Evolutionary conservation across 2,113 vertebrate genomes (phyloP).

Genomic region (Recurvirostra avosetta): DNA sequence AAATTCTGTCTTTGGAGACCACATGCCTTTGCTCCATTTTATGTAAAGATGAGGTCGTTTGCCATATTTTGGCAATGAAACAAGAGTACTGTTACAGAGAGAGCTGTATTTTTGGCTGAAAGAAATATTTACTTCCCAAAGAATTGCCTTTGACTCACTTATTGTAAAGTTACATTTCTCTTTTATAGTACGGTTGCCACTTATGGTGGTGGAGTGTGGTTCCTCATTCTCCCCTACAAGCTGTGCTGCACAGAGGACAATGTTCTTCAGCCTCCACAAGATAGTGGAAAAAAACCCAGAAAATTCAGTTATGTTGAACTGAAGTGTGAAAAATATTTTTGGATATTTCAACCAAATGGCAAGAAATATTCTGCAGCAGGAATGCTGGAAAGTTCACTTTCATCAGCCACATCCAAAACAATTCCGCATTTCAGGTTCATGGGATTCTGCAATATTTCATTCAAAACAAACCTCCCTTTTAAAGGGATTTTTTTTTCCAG

Average conservation of each 20-base stretch:
- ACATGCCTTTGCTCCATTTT: not conserved
- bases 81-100: not conserved
- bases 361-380: not conserved
- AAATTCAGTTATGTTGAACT: not conserved
- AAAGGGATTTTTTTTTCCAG: not conserved
- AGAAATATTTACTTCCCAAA: not conserved
- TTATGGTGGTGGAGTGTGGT: not conserved
- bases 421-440: not conserved
- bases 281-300: accelerated
- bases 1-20: not conserved
- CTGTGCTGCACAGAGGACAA: not conserved
- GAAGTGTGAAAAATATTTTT: not conserved
- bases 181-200: not conserved
- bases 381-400: not conserved
- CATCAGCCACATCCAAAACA: not conserved
- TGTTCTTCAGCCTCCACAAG: not conserved
- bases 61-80: not conserved
- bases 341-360: not conserved
- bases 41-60: not conserved
- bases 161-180: not conserved
- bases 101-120: not conserved
- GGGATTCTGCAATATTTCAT: not conserved
- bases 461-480: not conserved
- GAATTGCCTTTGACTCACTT: not conserved
- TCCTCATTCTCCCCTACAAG: not conserved